Conservation (phyloP, 2,797 vertebrate genomes). For the Amazona finschi region DNA sequence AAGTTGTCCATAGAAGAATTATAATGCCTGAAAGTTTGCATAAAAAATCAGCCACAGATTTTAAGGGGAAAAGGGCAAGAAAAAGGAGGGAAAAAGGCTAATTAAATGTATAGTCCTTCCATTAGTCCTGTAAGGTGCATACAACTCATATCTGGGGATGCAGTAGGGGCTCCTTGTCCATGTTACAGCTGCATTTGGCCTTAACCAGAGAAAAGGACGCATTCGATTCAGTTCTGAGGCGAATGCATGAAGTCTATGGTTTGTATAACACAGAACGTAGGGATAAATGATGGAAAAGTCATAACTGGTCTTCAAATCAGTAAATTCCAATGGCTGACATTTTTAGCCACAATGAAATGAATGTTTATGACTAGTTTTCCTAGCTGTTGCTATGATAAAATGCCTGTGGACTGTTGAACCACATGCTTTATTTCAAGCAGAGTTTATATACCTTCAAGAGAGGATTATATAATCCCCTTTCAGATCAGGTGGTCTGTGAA, state of each 20-base stretch:
- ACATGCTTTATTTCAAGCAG: background rate
- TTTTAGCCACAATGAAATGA: background rate
- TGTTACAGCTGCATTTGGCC: background rate
- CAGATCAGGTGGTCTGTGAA: constrained; percentile 24
- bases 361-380: background rate
- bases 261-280: background rate
- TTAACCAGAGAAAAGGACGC: background rate
- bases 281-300: background rate
- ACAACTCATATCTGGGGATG: accelerated
- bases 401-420: background rate
- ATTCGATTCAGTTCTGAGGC: background rate
- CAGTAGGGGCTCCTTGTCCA: background rate
- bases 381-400: background rate
- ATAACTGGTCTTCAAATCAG: background rate
- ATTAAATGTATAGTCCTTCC: background rate
- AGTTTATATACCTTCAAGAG: background rate
- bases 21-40: background rate
- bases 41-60: background rate
- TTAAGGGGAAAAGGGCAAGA: background rate
- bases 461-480: constrained; percentile 7
- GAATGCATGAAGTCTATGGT: background rate
- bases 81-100: background rate
- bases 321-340: background rate
- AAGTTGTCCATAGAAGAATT: background rate
- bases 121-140: background rate